Evolutionary conservation across 2,797 vertebrate genomes (phyloP).

Genomic region (Glossophaga mutica): DNA sequence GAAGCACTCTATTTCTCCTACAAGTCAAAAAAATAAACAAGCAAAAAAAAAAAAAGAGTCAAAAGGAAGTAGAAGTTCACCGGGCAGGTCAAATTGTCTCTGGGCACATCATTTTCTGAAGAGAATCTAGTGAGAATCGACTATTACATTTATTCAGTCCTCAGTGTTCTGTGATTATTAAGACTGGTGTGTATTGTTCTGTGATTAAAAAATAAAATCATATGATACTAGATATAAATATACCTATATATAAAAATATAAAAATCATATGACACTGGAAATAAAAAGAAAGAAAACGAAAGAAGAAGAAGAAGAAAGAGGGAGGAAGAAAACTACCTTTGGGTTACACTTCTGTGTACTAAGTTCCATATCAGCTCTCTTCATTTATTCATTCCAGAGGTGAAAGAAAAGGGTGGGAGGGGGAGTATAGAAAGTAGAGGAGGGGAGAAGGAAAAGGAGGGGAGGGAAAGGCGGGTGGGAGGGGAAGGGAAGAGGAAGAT

Average conservation of each 20-base stretch:
- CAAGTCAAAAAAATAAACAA: not conserved
- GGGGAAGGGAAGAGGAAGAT: not conserved
- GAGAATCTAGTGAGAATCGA: not conserved
- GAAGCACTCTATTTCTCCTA: not conserved
- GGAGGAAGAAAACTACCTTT: not conserved
- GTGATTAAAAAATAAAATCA: not conserved
- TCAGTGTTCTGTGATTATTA: not conserved
- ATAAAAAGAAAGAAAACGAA: not conserved
- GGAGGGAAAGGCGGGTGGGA: not conserved
- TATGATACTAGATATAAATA: not conserved
- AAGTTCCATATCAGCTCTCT: not conserved
- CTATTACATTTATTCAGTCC: not conserved
- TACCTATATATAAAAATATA: no score
- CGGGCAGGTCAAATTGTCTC: not conserved
- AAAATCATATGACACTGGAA: not conserved
- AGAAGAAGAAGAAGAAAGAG: not conserved
- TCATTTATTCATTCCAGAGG: not conserved
- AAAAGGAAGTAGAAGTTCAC: conserved; percentile 54
- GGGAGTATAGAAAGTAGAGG: no score
- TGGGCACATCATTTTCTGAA: not conserved
- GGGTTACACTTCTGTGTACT: not conserved
- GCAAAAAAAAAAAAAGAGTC: not conserved
- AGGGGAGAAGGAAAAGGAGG: not conserved
- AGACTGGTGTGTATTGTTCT: not conserved
- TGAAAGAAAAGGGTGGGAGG: not conserved